phyloP scores from a whole-genome alignment of 2,113 vertebrate species.

The Lophochroa leadbeateri region DNA sequence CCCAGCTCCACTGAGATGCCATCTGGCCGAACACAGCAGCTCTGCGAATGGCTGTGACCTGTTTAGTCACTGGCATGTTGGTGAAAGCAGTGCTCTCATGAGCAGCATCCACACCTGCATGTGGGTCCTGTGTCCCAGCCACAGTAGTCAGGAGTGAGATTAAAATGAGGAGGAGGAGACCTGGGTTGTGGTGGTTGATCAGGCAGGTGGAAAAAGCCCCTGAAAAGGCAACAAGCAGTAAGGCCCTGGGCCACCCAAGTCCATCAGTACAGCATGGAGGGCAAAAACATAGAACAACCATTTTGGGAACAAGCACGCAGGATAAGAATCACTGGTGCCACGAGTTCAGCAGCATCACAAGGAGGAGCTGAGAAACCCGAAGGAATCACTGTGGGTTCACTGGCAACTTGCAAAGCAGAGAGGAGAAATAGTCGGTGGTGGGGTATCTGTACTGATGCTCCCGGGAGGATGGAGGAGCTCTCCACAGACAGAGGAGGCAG shows the following conservation, averaged over 20 bases:
- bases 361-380: not conserved
- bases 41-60: not conserved
- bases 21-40: not conserved
- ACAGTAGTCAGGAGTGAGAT: not conserved
- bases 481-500: not conserved
- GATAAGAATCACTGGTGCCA: not conserved
- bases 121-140: not conserved
- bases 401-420: not conserved
- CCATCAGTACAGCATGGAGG: accelerated
- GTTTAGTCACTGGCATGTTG: accelerated
- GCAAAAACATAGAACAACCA: not conserved
- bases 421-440: not conserved
- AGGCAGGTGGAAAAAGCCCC: not conserved
- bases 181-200: accelerated
- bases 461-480: not conserved
- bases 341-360: not conserved
- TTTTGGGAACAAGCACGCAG: not conserved
- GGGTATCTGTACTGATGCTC: not conserved
- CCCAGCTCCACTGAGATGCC: not conserved
- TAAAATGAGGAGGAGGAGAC: not conserved
- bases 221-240: not conserved
- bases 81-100: not conserved
- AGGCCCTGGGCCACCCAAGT: not conserved
- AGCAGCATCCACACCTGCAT: not conserved
- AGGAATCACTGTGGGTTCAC: not conserved